Percentiles rank a stretch among this genome's conserved stretches.
Conservation (phyloP, 1,140 invertebrate species). For the Drosophila santomea region DNA sequence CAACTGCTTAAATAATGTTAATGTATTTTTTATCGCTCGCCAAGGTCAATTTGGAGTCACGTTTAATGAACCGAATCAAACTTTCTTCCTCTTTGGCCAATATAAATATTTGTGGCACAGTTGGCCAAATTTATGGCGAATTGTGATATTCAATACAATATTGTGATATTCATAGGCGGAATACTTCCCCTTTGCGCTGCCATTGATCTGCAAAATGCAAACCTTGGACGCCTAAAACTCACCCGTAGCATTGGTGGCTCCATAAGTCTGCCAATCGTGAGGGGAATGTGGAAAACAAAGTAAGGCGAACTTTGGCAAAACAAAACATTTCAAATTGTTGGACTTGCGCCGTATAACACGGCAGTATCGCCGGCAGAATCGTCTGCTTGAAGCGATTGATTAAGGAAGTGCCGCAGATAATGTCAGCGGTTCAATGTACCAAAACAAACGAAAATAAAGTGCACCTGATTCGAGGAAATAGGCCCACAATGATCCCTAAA, state of each 20-base stretch:
- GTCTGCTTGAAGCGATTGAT: constrained; percentile 12
- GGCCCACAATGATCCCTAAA: background rate
- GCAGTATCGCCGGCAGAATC: constrained; percentile 25
- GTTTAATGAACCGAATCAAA: constrained; percentile 26
- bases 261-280: constrained; percentile 13
- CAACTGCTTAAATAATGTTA: constrained; percentile 26
- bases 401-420: constrained; percentile 23
- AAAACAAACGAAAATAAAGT: background rate
- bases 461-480: background rate
- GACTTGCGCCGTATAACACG: constrained; percentile 5
- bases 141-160: background rate
- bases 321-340: constrained; percentile 13
- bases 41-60: constrained; percentile 37
- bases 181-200: constrained; percentile 24
- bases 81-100: constrained; percentile 14
- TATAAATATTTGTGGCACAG: background rate
- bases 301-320: background rate
- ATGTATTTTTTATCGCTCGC: constrained; percentile 18
- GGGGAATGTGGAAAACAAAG: background rate
- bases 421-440: constrained; percentile 18
- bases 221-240: constrained; percentile 21
- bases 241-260: constrained; percentile 22
- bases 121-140: constrained; percentile 1
- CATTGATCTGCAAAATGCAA: constrained; percentile 18
- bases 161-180: constrained; percentile 8